Evolutionary conservation across 2,797 vertebrate species (phyloP).

Genomic region (Microchirus variegatus): DNA sequence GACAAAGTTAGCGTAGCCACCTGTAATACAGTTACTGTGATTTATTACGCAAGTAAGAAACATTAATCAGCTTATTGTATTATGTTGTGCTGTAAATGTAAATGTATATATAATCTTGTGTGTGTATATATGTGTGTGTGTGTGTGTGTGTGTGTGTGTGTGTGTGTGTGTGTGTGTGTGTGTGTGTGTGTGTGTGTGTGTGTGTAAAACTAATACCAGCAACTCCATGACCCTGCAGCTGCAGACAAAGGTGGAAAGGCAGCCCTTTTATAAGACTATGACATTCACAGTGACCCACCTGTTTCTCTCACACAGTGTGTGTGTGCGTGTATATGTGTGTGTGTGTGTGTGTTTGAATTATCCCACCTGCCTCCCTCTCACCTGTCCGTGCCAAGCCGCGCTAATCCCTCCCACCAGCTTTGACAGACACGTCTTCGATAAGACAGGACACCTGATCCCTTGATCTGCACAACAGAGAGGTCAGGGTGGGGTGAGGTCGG

Average conservation of each 20-base stretch:
- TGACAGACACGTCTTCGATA: constrained; percentile 78
- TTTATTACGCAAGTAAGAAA: constrained; percentile 29
- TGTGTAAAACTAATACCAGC: constrained; percentile 32
- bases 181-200: constrained; percentile 2
- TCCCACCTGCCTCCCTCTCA: constrained; percentile 56
- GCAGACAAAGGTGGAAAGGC: constrained; percentile 48
- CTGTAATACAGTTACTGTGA: constrained; percentile 49
- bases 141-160: constrained; percentile 6
- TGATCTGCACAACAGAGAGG: constrained; percentile 55
- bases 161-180: no score
- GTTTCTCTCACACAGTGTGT: background rate
- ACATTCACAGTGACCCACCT: constrained; percentile 55
- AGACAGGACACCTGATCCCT: constrained; percentile 72
- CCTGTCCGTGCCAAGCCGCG: constrained; percentile 59
- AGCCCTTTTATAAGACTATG: constrained; percentile 38
- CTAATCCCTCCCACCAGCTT: constrained; percentile 74
- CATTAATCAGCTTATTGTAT: no score
- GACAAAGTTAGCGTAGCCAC: background rate
- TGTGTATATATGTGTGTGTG: no score
- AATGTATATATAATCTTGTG: no score
- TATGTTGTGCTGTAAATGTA: no score
- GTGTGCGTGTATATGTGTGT: constrained; percentile 2
- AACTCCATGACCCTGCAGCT: constrained; percentile 53
- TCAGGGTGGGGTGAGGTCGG: background rate
- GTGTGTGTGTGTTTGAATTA: constrained; percentile 1